Conservation (phyloP, 2,888 invertebrate species). For the Phyllotreta striolata region DNA sequence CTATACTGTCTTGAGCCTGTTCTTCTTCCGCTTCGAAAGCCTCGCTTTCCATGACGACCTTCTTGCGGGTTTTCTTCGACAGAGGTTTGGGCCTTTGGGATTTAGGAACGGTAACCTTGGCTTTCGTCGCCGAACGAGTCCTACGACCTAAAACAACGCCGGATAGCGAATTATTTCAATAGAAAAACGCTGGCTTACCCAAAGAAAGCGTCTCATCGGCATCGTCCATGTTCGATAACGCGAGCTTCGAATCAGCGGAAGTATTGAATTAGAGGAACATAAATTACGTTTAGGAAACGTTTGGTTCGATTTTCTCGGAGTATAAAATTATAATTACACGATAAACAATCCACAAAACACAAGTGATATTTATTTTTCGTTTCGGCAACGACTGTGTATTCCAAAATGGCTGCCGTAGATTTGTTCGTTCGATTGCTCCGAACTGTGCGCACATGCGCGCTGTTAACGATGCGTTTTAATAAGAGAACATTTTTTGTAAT, state of each 20-base stretch:
- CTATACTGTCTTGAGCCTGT: slow-evolving; percentile 19
- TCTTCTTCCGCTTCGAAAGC: slow-evolving; percentile 60
- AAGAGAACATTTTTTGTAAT: too few relatives aligned
- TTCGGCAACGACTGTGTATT: too few relatives aligned
- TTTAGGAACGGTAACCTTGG: slow-evolving; percentile 48
- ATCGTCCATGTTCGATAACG: slow-evolving; percentile 27
- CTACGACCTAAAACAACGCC: slow-evolving; percentile 62
- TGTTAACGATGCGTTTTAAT: too few relatives aligned
- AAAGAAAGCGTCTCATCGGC: slow-evolving; percentile 30
- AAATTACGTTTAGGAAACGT: too few relatives aligned
- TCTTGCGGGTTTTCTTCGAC: slow-evolving; percentile 58
- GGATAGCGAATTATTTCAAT: background rate
- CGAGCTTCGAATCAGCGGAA: too few relatives aligned
- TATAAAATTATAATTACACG: too few relatives aligned
- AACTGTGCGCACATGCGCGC: too few relatives aligned
- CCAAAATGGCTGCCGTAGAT: too few relatives aligned
- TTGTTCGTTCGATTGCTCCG: too few relatives aligned
- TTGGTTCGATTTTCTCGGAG: background rate
- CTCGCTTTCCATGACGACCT: slow-evolving; percentile 62
- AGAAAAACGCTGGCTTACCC: slow-evolving; percentile 26
- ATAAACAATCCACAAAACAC: too few relatives aligned
- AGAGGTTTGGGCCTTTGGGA: slow-evolving; percentile 46
- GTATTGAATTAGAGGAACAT: too few relatives aligned
- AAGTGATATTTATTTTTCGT: too few relatives aligned
- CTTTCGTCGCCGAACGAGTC: slow-evolving; percentile 66